Conservation (phyloP, 2,888 invertebrate genomes). For the Apodemia duryi region DNA sequence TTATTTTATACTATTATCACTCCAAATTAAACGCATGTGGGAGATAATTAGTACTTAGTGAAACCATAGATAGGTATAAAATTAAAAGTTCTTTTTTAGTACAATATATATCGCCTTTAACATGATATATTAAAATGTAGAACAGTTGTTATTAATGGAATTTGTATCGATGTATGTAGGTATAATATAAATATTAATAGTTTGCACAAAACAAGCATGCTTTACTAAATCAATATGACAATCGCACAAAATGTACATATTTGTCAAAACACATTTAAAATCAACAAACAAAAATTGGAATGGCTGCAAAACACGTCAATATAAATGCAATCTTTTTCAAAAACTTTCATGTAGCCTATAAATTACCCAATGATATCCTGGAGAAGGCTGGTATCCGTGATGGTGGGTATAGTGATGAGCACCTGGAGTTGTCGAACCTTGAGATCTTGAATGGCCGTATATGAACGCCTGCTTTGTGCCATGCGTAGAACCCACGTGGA, state of each 20-base stretch:
- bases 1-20: neutral
- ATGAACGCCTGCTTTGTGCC: slow-evolving; percentile 80
- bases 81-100: neutral
- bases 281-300: slow-evolving; percentile 41
- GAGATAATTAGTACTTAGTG: neutral
- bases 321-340: slow-evolving; percentile 20
- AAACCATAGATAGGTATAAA: neutral
- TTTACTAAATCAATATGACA: slow-evolving; percentile 46
- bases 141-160: neutral
- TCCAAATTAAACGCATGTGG: neutral
- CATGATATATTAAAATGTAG: neutral
- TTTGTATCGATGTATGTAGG: neutral
- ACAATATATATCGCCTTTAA: neutral
- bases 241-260: slow-evolving; percentile 33
- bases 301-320: slow-evolving; percentile 33
- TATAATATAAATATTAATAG: neutral
- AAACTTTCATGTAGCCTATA: slow-evolving; percentile 52
- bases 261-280: slow-evolving; percentile 52
- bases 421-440: slow-evolving; percentile 82
- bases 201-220: slow-evolving; percentile 47
- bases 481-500: slow-evolving; percentile 88
- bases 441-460: slow-evolving; percentile 81
- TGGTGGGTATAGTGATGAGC: slow-evolving; percentile 82
- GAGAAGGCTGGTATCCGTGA: slow-evolving; percentile 85
- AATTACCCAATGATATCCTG: slow-evolving; percentile 88